These are phyloP conservation scores for Muntiacus muntjak DNA, from an alignment of 2,113 vertebrate genomes.

Conservation along the genomic window DNA sequence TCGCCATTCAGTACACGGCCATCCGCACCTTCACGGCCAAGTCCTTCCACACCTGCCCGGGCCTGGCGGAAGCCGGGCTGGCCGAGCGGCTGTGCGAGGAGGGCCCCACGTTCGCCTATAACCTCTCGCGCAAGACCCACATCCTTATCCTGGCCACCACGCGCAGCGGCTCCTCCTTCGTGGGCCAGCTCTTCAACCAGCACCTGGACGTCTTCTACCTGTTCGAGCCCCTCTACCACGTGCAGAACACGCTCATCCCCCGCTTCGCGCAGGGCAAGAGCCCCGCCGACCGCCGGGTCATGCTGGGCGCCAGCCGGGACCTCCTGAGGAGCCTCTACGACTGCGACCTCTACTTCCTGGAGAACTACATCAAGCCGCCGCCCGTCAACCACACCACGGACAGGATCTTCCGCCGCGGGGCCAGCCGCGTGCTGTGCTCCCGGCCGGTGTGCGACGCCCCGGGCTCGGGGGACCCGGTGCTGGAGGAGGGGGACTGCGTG, in stretches of 20 bases:
- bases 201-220: conserved; percentile 97
- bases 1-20: conserved; percentile 98
- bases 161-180: conserved; percentile 94
- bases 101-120: conserved; percentile 86
- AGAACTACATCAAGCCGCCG: conserved; percentile 95
- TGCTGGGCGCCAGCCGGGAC: conserved; percentile 94
- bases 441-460: conserved; percentile 90
- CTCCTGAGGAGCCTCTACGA: conserved; percentile 93
- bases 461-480: conserved; percentile 80
- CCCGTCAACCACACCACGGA: conserved; percentile 94
- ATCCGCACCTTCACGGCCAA: conserved; percentile 96
- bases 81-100: conserved; percentile 91
- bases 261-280: conserved; percentile 90
- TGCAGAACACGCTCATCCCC: conserved; percentile 92
- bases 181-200: conserved; percentile 97
- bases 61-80: conserved; percentile 85
- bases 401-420: conserved; percentile 92
- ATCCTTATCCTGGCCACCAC: conserved; percentile 95
- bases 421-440: conserved; percentile 93
- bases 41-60: conserved; percentile 93
- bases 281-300: conserved; percentile 87
- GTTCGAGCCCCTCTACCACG: conserved; percentile 97
- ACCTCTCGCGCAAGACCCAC: conserved; percentile 91
- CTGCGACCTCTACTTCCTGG: conserved; percentile 94
- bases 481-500: conserved; percentile 95